These are phyloP conservation scores for Entelurus aequoreus DNA, from an alignment of 2,113 vertebrate species.

Conservation along the genomic window DNA sequence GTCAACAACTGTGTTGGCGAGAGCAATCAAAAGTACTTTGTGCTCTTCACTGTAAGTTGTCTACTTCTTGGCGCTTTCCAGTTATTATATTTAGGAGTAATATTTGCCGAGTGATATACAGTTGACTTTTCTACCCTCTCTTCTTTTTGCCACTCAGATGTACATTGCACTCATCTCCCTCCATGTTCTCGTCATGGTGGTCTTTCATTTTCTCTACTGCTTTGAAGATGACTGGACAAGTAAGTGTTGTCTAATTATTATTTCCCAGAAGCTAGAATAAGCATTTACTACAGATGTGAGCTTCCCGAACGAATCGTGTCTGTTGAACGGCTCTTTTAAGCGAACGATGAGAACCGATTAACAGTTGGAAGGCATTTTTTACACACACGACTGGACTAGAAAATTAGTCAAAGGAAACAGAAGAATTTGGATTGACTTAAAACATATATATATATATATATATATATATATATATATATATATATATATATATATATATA, in stretches of 20 bases:
- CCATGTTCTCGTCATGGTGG: constrained; percentile 91
- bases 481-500: too few relatives aligned
- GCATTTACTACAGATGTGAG: too few relatives aligned
- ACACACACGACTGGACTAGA: too few relatives aligned
- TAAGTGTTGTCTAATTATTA: constrained; percentile 72
- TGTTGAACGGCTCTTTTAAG: too few relatives aligned
- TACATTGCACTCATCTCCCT: constrained; percentile 96
- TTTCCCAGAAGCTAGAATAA: not conserved
- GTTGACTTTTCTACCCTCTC: not conserved
- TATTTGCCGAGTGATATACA: not conserved
- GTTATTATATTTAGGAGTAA: not conserved
- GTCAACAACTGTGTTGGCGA: constrained; percentile 99
- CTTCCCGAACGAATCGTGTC: too few relatives aligned
- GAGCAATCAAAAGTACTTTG: constrained; percentile 99
- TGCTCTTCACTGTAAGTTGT: constrained; percentile 96
- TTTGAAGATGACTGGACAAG: constrained; percentile 99
- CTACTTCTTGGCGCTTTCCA: not conserved
- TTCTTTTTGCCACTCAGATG: constrained; percentile 78
- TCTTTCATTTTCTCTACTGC: constrained; percentile 96
- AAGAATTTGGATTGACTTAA: too few relatives aligned
- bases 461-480: too few relatives aligned
- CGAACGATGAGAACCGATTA: too few relatives aligned
- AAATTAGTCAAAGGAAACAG: too few relatives aligned
- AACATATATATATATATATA: too few relatives aligned
- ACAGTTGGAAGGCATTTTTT: too few relatives aligned